Conservation (phyloP, 2,113 vertebrate species). For the Mirza zaza region DNA sequence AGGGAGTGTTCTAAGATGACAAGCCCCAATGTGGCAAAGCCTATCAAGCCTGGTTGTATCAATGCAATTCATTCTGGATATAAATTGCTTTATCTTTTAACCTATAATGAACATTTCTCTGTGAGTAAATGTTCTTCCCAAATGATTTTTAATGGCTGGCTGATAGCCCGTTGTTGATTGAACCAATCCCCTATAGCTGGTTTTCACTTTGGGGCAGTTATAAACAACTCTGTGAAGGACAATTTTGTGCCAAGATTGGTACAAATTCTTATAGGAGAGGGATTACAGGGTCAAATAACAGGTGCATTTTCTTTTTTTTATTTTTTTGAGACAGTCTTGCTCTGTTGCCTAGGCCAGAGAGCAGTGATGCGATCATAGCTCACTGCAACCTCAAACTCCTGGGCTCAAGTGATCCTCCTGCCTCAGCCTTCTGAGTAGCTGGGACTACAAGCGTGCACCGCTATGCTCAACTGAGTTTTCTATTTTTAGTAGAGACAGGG, state of each 20-base stretch:
- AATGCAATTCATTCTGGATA: not conserved
- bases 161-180: not conserved
- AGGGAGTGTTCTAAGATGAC: not conserved
- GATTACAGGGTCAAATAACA: not conserved
- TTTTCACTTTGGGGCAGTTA: not conserved
- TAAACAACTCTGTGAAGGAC: not conserved
- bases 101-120: not conserved
- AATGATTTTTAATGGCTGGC: not conserved
- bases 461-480: too few relatives aligned
- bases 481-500: too few relatives aligned
- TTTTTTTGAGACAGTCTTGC: too few relatives aligned
- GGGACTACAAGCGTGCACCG: too few relatives aligned
- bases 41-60: not conserved
- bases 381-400: too few relatives aligned
- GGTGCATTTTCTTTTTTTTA: not conserved
- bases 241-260: not conserved
- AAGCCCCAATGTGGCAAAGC: not conserved
- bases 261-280: not conserved
- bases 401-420: too few relatives aligned
- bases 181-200: not conserved
- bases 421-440: too few relatives aligned
- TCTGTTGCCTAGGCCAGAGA: too few relatives aligned
- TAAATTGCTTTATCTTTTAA: not conserved
- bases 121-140: not conserved
- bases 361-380: too few relatives aligned